Percentiles rank a stretch among this genome's conserved stretches.
Evolutionary conservation across 1,140 invertebrate genomes (phyloP).

Genomic region (Ceratosolen solmsi): DNA sequence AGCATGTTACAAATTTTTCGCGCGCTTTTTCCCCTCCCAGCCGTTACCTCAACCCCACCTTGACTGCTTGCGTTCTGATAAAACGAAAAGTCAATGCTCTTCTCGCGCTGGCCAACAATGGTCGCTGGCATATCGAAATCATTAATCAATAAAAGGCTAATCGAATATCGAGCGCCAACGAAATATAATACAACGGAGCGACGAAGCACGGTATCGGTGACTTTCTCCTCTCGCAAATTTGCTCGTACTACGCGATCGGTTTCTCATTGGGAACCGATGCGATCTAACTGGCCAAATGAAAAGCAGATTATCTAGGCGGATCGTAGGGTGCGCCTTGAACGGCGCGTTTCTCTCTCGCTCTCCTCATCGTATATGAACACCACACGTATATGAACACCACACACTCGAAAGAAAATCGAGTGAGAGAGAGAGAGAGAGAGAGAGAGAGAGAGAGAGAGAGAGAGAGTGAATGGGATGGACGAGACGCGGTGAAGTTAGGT

Average conservation of each 20-base stretch:
- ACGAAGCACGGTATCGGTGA: constrained; percentile 37
- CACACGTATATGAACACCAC: constrained; percentile 15
- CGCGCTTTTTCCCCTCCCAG: background rate
- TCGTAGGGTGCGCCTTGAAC: constrained; percentile 45
- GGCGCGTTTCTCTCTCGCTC: constrained; percentile 47
- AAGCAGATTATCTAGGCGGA: constrained; percentile 56
- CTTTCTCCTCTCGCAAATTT: constrained; percentile 50
- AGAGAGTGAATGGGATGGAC: background rate
- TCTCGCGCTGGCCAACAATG: no score
- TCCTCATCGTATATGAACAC: constrained; percentile 11
- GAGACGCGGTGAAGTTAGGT: constrained; percentile 2
- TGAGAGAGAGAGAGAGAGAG: constrained; percentile 34
- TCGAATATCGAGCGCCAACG: constrained; percentile 40
- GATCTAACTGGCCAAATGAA: constrained; percentile 35
- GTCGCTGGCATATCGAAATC: constrained; percentile 33
- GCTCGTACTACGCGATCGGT: constrained; percentile 6
- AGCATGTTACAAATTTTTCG: constrained; percentile 25
- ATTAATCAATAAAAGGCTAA: constrained; percentile 48
- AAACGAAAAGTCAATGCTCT: background rate
- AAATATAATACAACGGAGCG: constrained; percentile 19
- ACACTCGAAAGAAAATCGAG: background rate
- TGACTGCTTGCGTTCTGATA: background rate
- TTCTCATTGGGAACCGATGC: constrained; percentile 43
- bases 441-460: constrained; percentile 37
- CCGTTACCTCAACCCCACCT: no score